These are phyloP conservation scores for Eulemur rubriventer DNA, from an alignment of 2,797 vertebrate genomes.

Conservation along the genomic window DNA sequence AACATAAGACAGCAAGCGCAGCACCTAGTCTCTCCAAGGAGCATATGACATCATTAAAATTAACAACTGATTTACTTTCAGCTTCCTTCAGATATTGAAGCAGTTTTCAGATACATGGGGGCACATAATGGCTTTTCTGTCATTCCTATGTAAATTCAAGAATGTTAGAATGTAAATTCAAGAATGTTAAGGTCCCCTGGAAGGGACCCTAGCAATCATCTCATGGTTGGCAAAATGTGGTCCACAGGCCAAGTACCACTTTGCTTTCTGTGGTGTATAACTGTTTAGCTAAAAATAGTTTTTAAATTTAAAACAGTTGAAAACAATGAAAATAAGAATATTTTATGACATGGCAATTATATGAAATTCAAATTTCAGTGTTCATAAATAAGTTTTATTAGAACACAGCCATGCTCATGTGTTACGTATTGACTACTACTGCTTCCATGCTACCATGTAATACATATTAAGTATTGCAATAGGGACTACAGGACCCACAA, in stretches of 20 bases:
- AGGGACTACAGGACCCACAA: not conserved
- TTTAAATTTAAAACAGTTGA: not conserved
- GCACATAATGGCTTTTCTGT: not conserved
- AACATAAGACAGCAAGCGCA: not conserved
- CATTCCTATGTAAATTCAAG: not conserved
- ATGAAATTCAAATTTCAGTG: constrained; percentile 2
- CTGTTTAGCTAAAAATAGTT: not conserved
- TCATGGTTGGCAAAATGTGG: not conserved
- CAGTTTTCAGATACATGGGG: not conserved
- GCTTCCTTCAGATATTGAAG: not conserved
- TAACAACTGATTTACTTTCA: not conserved
- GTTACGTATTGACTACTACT: not conserved
- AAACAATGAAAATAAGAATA: not conserved
- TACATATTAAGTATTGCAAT: not conserved
- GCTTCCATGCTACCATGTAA: not conserved
- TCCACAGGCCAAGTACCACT: not conserved
- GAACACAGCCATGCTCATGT: not conserved
- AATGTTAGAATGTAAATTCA: not conserved
- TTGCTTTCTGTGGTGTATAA: not conserved
- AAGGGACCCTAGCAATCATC: not conserved
- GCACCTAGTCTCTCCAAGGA: not conserved
- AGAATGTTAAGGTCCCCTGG: not conserved
- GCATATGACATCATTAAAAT: not conserved
- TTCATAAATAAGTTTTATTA: not conserved
- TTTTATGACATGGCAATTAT: not conserved